These are phyloP conservation scores for Tyrophagus putrescentiae DNA, from an alignment of 1,140 invertebrate genomes.

Conservation along the genomic window DNA sequence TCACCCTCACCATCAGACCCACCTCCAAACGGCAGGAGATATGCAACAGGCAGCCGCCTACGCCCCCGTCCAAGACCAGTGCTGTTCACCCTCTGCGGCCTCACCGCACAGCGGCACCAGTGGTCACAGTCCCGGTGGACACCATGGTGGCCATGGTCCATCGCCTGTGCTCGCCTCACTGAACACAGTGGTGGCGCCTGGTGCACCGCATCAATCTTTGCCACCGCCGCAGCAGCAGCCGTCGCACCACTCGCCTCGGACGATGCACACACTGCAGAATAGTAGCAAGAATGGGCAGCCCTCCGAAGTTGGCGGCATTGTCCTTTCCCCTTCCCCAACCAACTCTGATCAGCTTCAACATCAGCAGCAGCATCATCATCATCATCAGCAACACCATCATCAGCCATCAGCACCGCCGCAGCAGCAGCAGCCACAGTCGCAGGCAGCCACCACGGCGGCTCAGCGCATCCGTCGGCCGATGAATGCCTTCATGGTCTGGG, in stretches of 20 bases:
- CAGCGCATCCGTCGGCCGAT: constrained; percentile 30
- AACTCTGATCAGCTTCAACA: not conserved
- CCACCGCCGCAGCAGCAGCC: not conserved
- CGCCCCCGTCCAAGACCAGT: no score
- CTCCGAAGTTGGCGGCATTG: no score
- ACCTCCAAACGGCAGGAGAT: not conserved
- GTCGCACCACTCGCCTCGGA: constrained; percentile 11
- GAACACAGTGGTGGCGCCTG: no score
- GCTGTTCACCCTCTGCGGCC: no score
- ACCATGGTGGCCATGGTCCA: constrained; percentile 10
- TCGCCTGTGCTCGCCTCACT: constrained; percentile 8
- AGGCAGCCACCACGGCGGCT: constrained; percentile 19
- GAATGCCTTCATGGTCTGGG: constrained; percentile 35
- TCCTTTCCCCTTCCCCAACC: no score
- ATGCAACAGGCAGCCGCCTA: no score
- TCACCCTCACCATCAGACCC: not conserved
- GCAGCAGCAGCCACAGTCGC: not conserved
- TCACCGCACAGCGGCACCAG: no score
- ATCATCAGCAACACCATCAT: not conserved
- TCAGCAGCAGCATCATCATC: constrained; percentile 5
- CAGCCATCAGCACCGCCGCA: not conserved
- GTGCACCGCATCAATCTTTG: no score
- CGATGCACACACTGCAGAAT: no score
- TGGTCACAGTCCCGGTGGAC: constrained; percentile 1
- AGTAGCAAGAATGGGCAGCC: no score